Conservation (phyloP, 2,797 vertebrate species). For the Microhierax caerulescens region DNA sequence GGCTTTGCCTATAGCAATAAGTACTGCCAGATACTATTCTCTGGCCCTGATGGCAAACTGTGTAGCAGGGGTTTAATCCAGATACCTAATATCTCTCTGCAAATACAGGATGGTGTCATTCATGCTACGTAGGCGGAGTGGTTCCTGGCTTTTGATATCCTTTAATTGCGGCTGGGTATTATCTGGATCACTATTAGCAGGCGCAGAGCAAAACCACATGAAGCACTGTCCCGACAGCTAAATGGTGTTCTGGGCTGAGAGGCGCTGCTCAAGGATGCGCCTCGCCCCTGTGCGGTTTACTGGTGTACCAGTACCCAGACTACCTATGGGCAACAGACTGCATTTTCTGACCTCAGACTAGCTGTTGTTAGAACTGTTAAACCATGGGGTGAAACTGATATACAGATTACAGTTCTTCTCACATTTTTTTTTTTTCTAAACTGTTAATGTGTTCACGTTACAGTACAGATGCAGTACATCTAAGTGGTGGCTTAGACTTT, state of each 20-base stretch:
- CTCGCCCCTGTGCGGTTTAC: neutral
- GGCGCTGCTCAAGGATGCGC: neutral
- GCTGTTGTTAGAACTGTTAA: neutral
- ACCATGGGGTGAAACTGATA: neutral
- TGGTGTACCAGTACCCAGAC: rapidly evolving
- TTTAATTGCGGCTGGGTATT: neutral
- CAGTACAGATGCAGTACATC: neutral
- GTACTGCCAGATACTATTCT: neutral
- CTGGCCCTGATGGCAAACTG: neutral
- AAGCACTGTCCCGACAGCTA: neutral
- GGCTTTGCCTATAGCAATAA: neutral
- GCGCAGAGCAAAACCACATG: rapidly evolving
- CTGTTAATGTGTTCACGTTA: neutral
- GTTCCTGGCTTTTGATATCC: neutral
- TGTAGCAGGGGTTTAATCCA: neutral
- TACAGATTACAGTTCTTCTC: neutral
- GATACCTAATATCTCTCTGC: neutral
- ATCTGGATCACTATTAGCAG: neutral
- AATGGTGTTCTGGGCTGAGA: neutral
- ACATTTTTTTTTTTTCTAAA: neutral
- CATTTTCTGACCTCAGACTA: neutral
- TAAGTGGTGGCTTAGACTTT: neutral
- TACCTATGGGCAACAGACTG: neutral
- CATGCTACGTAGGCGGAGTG: neutral
- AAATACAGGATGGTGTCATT: neutral